Evolutionary conservation across 2,888 invertebrate genomes (phyloP), one percentile per base, ranked within the genome.

Genomic region (Cataglyphis cursor): DNA sequence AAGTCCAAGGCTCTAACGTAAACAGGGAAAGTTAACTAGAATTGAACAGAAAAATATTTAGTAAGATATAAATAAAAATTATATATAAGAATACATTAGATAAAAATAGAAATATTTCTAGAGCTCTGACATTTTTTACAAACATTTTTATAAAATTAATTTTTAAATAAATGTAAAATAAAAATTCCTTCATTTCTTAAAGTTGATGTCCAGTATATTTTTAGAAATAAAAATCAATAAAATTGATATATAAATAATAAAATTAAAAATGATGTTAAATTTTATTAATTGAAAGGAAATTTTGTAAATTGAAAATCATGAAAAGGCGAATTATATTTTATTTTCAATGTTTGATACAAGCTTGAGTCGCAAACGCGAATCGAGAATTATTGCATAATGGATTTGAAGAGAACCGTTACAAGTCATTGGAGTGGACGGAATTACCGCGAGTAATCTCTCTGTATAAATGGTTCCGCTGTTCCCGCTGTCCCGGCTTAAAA

Each of bases 401-500:
- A 74, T 74, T 31, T 31, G 48, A 15, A 31, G 44, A 57, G 48
- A 75, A 64, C 48, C 35, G 75, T 75, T 75, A 24, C 72, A 6
- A 59, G 41, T 48, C 31, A 31, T 61, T 15, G 44, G 62, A 24
- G 62, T 35, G 35, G 62, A 62, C 35, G 48, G 15, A 64, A 51
- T 41, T 48, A 35, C 64, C 18, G 48, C 75, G 18, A 75, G 75
- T 64, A 75, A 64, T 75, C 18, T 64, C 48, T 24, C 38, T 28
- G 35, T 64, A 24, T 38, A 64, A 75, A 75, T 44, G 48, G 21
- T 64, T 51, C 24, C 48, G 24, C 35, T 24, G 12, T 64, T 64
- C 35, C 48, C 35, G 75, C 15, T 31, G 59, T 90, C 24, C 28
- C 28, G 84, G 48, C 82, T 87, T 70, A 57, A 87, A 87, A 92